Evolutionary conservation across 2,113 vertebrate genomes (phyloP).

Genomic region (Dromiciops gliroides): DNA sequence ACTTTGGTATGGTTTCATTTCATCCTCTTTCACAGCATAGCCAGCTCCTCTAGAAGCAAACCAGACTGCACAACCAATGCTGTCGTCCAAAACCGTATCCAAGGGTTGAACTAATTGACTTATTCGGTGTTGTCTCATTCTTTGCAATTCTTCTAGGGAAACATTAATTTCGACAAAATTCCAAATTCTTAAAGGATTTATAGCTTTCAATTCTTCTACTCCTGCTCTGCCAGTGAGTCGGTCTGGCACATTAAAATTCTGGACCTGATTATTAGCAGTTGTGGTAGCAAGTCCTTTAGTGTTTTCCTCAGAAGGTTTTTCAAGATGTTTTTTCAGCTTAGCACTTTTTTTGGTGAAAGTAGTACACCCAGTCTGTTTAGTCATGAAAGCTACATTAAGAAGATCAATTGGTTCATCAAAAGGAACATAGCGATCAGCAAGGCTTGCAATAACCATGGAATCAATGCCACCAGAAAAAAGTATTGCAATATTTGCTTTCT

Average conservation of each 20-base stretch:
- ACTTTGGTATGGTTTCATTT: conserved; percentile 85
- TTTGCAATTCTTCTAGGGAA: conserved; percentile 89
- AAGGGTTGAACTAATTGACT: conserved; percentile 89
- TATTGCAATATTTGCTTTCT: conserved; percentile 86
- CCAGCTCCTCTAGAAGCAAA: conserved; percentile 94
- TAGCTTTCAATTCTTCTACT: conserved; percentile 86
- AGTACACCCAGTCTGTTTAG: conserved; percentile 72
- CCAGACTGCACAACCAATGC: conserved; percentile 97
- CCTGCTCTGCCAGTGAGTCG: conserved; percentile 91
- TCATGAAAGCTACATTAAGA: conserved; percentile 94
- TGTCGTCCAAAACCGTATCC: conserved; percentile 95
- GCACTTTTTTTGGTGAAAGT: conserved; percentile 63
- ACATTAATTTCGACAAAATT: conserved; percentile 97
- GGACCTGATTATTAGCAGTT: not conserved
- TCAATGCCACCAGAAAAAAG: conserved; percentile 97
- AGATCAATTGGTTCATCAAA: conserved; percentile 91
- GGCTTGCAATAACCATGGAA: conserved; percentile 92
- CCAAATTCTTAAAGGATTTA: conserved; percentile 91
- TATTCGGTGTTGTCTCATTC: conserved; percentile 84
- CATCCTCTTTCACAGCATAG: conserved; percentile 75
- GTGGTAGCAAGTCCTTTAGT: not conserved
- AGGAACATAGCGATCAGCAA: conserved; percentile 92
- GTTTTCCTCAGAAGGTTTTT: conserved; percentile 30
- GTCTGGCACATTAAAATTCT: conserved; percentile 89
- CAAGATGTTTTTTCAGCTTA: conserved; percentile 50